Evolutionary conservation across 1,140 invertebrate genomes (phyloP), one percentile per base, ranked within the genome.

Genomic region (Mylabris phalerata): DNA sequence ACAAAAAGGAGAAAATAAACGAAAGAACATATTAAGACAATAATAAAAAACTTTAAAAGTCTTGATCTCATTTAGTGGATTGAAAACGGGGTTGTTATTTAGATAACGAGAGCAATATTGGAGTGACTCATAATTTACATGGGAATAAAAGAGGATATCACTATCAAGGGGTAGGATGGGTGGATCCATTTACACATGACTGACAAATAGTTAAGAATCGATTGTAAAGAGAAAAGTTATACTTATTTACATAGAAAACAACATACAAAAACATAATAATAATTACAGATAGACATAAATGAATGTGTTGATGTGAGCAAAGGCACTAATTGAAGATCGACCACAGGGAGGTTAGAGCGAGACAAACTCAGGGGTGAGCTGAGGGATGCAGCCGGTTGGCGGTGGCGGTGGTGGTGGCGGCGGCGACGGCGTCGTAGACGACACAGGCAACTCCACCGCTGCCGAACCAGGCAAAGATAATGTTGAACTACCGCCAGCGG

Each of bases 401-500:
- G 79, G 73, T 40, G 79, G 77, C 4, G 78, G 79, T 4, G 80
- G 78, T 32, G 76, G 77, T 11, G 75, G 79, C 10, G 76, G 79
- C 27, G 78, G 76, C 25, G 75, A 19, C 19, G 76, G 77, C 11
- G 75, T 79, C 10, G 76, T 79, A 27, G 78, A 76, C 25, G 75
- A 73, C 40, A 75, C 61, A 38, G 76, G 73, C 50, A 69, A 71
- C 25, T 65, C 62, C 24, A 67, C 69, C n/a, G 55, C 64, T 6
- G 72, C 74, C 1, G 78, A 80, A 66, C 88, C 87, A 32, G 86
- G 87, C 58, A 93, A 73, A 10, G 89, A 91, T 60, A 91, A 82
- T 1, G 85, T 89, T 9, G 90, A 93, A 66, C 82, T 84, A 32
- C 90, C 91, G 61, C 88, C 89, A 2, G 89, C 90, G 4, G 91